phyloP scores from a whole-genome alignment of 1,140 invertebrate species.

The Laodelphax striatellus region DNA sequence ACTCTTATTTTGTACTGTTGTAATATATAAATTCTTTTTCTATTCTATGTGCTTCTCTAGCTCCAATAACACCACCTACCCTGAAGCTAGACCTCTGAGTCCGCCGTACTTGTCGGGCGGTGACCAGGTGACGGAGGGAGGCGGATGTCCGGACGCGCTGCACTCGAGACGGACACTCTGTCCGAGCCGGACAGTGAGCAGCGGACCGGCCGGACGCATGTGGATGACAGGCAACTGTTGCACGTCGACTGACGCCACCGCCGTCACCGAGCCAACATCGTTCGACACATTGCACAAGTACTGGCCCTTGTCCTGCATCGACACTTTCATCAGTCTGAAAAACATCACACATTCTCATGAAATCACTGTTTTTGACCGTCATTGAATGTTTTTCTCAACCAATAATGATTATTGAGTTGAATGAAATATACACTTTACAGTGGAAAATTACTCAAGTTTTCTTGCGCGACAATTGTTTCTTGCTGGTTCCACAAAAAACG shows the following conservation, averaged over 20 bases:
- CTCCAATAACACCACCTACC: slow-evolving; percentile 14
- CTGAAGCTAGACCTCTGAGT: slow-evolving; percentile 15
- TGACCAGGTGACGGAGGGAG: slow-evolving; percentile 58
- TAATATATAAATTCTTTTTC: too few species aligned
- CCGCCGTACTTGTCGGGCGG: slow-evolving; percentile 27
- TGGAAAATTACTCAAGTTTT: too few species aligned
- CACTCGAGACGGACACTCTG: slow-evolving; percentile 57
- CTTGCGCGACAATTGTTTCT: too few species aligned
- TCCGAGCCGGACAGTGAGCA: slow-evolving; percentile 38
- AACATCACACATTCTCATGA: not conserved
- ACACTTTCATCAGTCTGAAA: slow-evolving; percentile 42
- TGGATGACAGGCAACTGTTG: slow-evolving; percentile 48
- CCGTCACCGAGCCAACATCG: slow-evolving; percentile 52
- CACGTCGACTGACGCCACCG: slow-evolving; percentile 52
- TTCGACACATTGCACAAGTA: slow-evolving; percentile 78
- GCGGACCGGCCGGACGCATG: slow-evolving; percentile 38
- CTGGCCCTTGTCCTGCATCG: slow-evolving; percentile 51
- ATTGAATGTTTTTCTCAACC: too few species aligned
- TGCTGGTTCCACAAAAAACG: too few species aligned
- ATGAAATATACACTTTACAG: too few species aligned
- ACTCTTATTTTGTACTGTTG: too few species aligned
- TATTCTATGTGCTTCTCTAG: too few species aligned
- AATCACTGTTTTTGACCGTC: too few species aligned
- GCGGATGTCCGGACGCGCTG: slow-evolving; percentile 59
- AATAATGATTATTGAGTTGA: too few species aligned